These are phyloP conservation scores for Neuroscelio doddi DNA, from an alignment of 2,888 invertebrate genomes.

Conservation along the genomic window DNA sequence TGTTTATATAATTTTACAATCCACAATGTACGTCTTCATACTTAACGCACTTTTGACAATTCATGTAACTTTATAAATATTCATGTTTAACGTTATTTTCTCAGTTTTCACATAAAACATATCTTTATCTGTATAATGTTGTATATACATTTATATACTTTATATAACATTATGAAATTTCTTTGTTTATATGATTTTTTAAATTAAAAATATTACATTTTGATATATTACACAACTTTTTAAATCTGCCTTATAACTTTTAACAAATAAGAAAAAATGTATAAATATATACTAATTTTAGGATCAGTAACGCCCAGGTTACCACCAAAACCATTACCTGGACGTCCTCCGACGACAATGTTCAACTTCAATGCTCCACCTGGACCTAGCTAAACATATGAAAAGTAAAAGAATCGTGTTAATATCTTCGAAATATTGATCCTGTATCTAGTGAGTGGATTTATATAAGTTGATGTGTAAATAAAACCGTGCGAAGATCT, in stretches of 20 bases:
- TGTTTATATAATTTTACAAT: too few species aligned
- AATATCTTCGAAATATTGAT: not conserved
- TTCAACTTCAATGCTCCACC: constrained; percentile 69
- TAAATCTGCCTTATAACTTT: not conserved
- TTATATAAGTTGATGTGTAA: constrained; percentile 17
- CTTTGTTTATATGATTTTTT: not conserved
- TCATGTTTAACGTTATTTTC: too few species aligned
- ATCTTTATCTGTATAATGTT: too few species aligned
- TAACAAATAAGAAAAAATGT: not conserved
- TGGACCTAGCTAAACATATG: constrained; percentile 63
- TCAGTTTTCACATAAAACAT: too few species aligned
- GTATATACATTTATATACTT: too few species aligned
- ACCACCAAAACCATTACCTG: constrained; percentile 68
- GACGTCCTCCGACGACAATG: constrained; percentile 68
- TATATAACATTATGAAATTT: too few species aligned
- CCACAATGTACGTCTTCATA: too few species aligned
- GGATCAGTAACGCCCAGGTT: constrained; percentile 68
- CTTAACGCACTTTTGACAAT: too few species aligned
- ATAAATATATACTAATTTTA: constrained; percentile 33
- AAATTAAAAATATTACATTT: not conserved
- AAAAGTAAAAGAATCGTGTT: not conserved
- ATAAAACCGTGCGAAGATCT: constrained; percentile 12
- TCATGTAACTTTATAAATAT: too few species aligned
- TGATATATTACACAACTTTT: not conserved
- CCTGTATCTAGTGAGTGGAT: not conserved